Base-by-base conservation (phyloP, 1,140 invertebrate species). In the Micrasema longulum region DNA sequence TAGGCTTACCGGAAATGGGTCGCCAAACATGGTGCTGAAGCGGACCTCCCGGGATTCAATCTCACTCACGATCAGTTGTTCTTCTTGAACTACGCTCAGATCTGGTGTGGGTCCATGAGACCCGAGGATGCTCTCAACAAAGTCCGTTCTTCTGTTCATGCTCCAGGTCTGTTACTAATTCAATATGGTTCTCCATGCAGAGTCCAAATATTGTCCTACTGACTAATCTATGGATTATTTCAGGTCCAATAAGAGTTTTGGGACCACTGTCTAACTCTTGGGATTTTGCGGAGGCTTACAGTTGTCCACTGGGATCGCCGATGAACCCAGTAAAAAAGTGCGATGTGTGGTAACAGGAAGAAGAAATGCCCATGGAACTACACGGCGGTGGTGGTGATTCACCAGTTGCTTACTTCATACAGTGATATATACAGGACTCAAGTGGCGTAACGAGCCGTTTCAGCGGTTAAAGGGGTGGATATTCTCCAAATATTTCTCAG, bases 51-150 rank as follows among this genome's bases (percentile, higher is more conserved):
- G 0, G 94, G 93, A 1, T 80, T 96, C 1, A 92, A 94, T 78
- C 84, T 96, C 48, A 93, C 91, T 1, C 93, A 96, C 77, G 91
- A 95, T 81, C 94, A 96, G 81, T 82, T 96, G 4, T 96, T 96
- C 81, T 96, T 95, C 79, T 85, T 96, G 1, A 96, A 95, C 80
- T 96, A 95, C 80, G 94, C 94, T 10, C 87, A 88, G 76, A 82
- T 96, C 18, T 96, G 95, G 95, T 96, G 95, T 80, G 94, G 95
- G 16, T 90, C 91, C 16, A 92, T 94, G 86, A 86, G 94, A 72
- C 92, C 93, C n/a, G 92, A 95, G 81, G 93, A 93, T 67, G 90
- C 92, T 1, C 85, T 91, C 45, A 91, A 91, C 71, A 92, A 93
- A 79, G 84, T 95, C 43, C 86, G 93, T 63, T 93, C 92, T 23